Evolutionary conservation across 2,113 vertebrate genomes (phyloP).

Genomic region (Hemiprocne comata): DNA sequence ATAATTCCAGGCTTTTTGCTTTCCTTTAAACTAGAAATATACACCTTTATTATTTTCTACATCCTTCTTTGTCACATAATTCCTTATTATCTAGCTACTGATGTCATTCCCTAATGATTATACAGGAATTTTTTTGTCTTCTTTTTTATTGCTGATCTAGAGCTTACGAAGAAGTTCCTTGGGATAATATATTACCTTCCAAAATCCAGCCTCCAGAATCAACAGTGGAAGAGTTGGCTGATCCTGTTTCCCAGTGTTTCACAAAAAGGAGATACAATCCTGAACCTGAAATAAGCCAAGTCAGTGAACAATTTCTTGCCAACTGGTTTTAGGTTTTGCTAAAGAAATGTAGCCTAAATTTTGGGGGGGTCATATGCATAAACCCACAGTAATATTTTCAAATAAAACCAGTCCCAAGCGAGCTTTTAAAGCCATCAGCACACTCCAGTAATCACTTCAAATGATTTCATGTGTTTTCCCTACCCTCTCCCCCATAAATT

Average conservation of each 20-base stretch:
- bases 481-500: not conserved
- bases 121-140: not conserved
- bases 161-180: slow-evolving; percentile 73
- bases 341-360: not conserved
- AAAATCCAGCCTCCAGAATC: slow-evolving; percentile 58
- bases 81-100: not conserved
- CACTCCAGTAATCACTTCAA: not conserved
- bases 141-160: slow-evolving; percentile 26
- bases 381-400: not conserved
- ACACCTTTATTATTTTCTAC: not conserved
- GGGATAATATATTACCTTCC: slow-evolving; percentile 71
- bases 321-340: not conserved
- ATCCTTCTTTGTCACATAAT: not conserved
- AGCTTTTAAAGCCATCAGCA: not conserved
- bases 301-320: slow-evolving; percentile 22
- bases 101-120: not conserved
- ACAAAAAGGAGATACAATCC: slow-evolving; percentile 64
- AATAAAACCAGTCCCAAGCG: not conserved
- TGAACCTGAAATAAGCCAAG: slow-evolving; percentile 74
- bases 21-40: not conserved
- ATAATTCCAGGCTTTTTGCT: not conserved
- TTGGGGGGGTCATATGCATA: not conserved
- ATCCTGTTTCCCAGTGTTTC: slow-evolving; percentile 66
- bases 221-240: slow-evolving; percentile 62
- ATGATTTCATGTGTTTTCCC: not conserved